Conservation (phyloP, 2,888 invertebrate species). For the Cerastoderma edule region DNA sequence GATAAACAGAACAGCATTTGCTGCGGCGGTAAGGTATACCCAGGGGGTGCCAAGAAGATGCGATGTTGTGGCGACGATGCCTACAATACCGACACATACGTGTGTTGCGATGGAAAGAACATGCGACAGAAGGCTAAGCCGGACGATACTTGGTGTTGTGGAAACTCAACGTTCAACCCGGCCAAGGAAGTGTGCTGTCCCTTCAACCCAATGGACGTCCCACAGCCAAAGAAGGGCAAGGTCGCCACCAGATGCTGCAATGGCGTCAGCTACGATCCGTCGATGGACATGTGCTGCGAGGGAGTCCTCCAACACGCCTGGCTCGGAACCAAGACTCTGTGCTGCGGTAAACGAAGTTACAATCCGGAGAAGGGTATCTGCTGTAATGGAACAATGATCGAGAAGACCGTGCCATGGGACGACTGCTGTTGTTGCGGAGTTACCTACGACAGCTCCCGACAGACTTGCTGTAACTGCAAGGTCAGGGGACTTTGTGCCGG, state of each 20-base stretch:
- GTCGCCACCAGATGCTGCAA: slow-evolving; percentile 45
- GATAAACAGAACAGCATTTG: slow-evolving; percentile 37
- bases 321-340: slow-evolving; percentile 40
- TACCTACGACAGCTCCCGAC: slow-evolving; percentile 43
- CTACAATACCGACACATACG: slow-evolving; percentile 35
- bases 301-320: slow-evolving; percentile 52
- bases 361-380: slow-evolving; percentile 55
- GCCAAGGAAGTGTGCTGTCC: slow-evolving; percentile 47
- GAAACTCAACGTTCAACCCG: slow-evolving; percentile 46
- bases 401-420: slow-evolving; percentile 49
- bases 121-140: slow-evolving; percentile 41
- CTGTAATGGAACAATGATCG: slow-evolving; percentile 46
- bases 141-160: slow-evolving; percentile 46
- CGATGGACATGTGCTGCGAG: slow-evolving; percentile 53
- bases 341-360: slow-evolving; percentile 50
- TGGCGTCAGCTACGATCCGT: slow-evolving; percentile 41
- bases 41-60: slow-evolving; percentile 38
- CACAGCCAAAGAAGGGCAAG: slow-evolving; percentile 44
- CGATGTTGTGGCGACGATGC: slow-evolving; percentile 42
- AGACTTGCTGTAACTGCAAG: slow-evolving; percentile 50
- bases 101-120: slow-evolving; percentile 41
- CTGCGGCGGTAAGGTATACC: slow-evolving; percentile 30
- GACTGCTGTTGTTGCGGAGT: slow-evolving; percentile 54
- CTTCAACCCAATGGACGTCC: slow-evolving; percentile 27
- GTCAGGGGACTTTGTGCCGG: slow-evolving; percentile 53